Conservation (phyloP, 2,888 invertebrate genomes). For the Pyrrhosoma nymphula region DNA sequence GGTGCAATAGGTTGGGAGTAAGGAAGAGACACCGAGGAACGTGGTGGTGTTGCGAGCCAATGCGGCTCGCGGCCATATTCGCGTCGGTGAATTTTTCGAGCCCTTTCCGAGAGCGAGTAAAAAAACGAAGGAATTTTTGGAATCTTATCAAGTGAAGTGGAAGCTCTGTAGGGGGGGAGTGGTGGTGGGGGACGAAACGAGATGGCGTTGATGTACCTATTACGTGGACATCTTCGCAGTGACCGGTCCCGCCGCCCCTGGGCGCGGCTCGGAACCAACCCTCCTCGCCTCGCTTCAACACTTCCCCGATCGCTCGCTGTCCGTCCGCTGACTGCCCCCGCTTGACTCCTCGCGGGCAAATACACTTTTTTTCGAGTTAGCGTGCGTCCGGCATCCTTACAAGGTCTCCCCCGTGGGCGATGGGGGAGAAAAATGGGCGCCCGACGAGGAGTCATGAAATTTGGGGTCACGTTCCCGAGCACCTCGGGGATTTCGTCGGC, state of each 20-base stretch:
- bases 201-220: background rate
- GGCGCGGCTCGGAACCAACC: background rate
- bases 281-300: background rate
- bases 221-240: background rate
- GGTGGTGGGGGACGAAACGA: background rate
- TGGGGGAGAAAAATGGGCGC: background rate
- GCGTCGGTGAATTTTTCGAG: background rate
- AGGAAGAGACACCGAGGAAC: background rate
- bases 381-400: constrained; percentile 15
- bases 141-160: background rate
- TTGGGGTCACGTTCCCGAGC: background rate
- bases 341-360: background rate
- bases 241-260: background rate
- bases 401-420: constrained; percentile 23
- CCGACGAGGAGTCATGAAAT: background rate
- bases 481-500: background rate
- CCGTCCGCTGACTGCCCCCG: background rate
- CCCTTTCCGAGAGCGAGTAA: background rate
- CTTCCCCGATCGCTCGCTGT: background rate
- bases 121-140: background rate
- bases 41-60: background rate
- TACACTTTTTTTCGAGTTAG: background rate
- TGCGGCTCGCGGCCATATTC: background rate
- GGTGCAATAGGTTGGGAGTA: background rate
- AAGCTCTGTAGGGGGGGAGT: background rate